Base-by-base conservation (phyloP, 2,113 vertebrate genomes). In the Sigmodon hispidus region DNA sequence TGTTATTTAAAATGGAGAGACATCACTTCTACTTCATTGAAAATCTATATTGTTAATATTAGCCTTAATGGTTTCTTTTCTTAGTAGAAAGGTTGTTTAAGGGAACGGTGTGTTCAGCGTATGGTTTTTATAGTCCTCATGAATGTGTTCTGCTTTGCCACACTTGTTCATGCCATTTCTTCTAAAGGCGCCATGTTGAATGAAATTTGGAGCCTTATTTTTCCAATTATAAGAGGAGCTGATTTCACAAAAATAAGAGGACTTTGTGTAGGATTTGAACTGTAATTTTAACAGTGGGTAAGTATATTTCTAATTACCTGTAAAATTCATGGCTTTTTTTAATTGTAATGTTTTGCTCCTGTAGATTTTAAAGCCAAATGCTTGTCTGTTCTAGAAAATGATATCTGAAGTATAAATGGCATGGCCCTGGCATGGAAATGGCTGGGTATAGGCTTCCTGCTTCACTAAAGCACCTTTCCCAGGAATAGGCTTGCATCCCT, bases 31-130 rank as follows among this genome's bases (percentile, higher is more conserved):
- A 48, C 12, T 67, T 96, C 91, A 96, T 70, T 96, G 90, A 95
- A 96, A 96, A 95, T 93, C 85, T 81, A 59, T 95, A 87, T 83
- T 97, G 52, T 88, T 93, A 57, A 83, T 84, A 96, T 92, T 83
- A 93, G 59, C 73, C 65, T 92, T 83, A 94, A 83, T 90, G 70
- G 57, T 96, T 94, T 77, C 75, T 93, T 95, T 95, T 84, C 61
- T 92, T 85, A 94, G 59, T 40, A 87, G 59, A 69, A 95, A 94
- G 72, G 1, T 91, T 85, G 88, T 94, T 97, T 93, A 86, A 87
- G 88, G 57, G 52, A 75, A 86, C 90, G 57, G 70, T 59, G 1
- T 86, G 31, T 76, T 83, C 21, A 86, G 36, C 2, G 34, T 90
- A 40, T 52, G 24, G 22, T 83, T 90, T 90, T 93, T 43, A 83